These are phyloP conservation scores for Pogonocichla stellata DNA, from an alignment of 2,113 vertebrate species.

Conservation along the genomic window DNA sequence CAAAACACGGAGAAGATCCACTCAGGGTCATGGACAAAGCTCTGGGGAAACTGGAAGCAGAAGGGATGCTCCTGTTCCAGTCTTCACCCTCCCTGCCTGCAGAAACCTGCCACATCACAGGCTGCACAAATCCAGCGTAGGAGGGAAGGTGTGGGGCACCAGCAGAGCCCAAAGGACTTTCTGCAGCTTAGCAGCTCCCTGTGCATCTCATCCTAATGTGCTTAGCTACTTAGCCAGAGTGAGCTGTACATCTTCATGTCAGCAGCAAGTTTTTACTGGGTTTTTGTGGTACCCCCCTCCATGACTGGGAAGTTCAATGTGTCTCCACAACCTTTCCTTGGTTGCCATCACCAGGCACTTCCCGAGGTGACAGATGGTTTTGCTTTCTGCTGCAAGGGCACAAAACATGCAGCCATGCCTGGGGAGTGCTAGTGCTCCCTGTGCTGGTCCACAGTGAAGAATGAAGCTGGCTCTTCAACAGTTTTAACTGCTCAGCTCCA, in stretches of 20 bases:
- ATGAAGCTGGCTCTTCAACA: background rate
- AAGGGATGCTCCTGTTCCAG: background rate
- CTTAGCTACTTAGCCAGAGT: background rate
- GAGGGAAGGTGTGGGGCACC: background rate
- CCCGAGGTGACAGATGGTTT: background rate
- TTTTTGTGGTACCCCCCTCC: background rate
- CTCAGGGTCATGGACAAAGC: fast-evolving
- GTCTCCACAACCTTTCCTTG: background rate
- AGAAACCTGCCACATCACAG: background rate
- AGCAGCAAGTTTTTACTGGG: background rate
- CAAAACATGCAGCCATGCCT: fast-evolving
- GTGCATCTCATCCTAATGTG: background rate
- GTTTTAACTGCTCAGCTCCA: background rate
- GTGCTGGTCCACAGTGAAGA: fast-evolving
- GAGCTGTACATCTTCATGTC: background rate
- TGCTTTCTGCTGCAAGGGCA: background rate
- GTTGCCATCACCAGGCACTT: fast-evolving
- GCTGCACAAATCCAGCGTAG: fast-evolving
- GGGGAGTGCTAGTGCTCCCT: background rate
- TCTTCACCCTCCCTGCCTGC: background rate
- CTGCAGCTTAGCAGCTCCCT: background rate
- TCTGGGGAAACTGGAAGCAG: background rate
- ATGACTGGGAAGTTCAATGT: fast-evolving
- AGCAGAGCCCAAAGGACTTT: background rate
- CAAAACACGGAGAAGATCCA: background rate